Conservation (phyloP, 2,888 invertebrate species). For the Heteromyza rotundicornis region DNA sequence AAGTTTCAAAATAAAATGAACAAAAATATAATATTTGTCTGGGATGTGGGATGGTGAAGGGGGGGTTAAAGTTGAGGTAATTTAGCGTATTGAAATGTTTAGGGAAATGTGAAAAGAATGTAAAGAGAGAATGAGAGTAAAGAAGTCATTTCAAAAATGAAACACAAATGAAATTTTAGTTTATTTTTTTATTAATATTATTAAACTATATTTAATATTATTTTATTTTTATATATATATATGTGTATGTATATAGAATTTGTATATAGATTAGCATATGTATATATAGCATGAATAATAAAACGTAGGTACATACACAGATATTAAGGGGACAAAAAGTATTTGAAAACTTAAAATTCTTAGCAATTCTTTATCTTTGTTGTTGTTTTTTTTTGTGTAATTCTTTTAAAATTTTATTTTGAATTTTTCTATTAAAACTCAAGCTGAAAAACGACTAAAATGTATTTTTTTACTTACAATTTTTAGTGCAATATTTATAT, state of each 20-base stretch:
- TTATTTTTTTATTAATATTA: conserved; percentile 19
- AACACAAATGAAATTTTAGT: too few species aligned
- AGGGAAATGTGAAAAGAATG: too few species aligned
- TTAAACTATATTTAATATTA: conserved; percentile 12
- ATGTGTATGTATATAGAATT: conserved; percentile 27
- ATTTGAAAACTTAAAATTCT: neutral
- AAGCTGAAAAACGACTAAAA: too few species aligned
- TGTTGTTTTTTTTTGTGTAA: too few species aligned
- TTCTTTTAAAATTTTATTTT: conserved; percentile 13
- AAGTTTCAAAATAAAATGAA: too few species aligned
- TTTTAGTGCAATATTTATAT: neutral
- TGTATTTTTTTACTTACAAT: conserved; percentile 12
- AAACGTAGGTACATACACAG: neutral
- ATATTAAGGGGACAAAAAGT: neutral
- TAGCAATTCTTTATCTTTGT: neutral
- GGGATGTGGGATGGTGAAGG: too few species aligned
- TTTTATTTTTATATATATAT: conserved; percentile 20
- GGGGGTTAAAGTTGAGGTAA: too few species aligned
- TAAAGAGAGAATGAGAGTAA: too few species aligned
- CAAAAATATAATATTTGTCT: too few species aligned
- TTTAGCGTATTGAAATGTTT: too few species aligned
- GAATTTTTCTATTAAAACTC: neutral
- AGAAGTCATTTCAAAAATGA: too few species aligned
- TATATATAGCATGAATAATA: neutral
- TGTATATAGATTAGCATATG: conserved; percentile 9